These are phyloP conservation scores for Agrotis clavis DNA, from an alignment of 2,888 invertebrate genomes.

Conservation along the genomic window DNA sequence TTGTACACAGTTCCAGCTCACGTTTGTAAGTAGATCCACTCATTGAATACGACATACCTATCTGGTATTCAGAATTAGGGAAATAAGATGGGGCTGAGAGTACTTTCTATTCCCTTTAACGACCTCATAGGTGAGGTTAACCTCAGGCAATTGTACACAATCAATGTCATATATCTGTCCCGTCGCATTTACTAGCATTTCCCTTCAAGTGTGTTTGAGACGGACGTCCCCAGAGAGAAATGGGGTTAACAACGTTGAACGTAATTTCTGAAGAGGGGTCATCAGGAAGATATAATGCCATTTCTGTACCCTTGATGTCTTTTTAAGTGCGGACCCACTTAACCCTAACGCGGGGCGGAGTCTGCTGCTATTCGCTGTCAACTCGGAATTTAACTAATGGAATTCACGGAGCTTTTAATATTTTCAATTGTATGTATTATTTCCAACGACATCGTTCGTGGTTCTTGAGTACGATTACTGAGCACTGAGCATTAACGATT, in stretches of 20 bases:
- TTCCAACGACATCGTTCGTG: constrained; percentile 18
- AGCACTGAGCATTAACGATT: constrained; percentile 3
- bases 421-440: constrained; percentile 57
- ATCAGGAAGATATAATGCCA: constrained; percentile 90
- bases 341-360: constrained; percentile 83
- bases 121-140: constrained; percentile 28
- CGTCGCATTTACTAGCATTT: constrained; percentile 65
- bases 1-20: background rate
- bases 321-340: constrained; percentile 90
- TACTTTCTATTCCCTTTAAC: constrained; percentile 20
- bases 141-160: constrained; percentile 58
- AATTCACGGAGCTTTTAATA: constrained; percentile 66
- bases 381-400: constrained; percentile 77
- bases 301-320: constrained; percentile 90
- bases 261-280: constrained; percentile 88
- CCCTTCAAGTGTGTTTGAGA: constrained; percentile 66
- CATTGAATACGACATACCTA: background rate
- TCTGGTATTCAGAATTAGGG: background rate
- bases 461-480: constrained; percentile 16
- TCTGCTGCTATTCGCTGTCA: constrained; percentile 75
- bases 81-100: constrained; percentile 1
- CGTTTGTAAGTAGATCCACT: background rate
- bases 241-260: constrained; percentile 82
- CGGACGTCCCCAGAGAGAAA: constrained; percentile 76
- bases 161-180: constrained; percentile 70